Evolutionary conservation across 1,140 invertebrate species (phyloP).

Genomic region (Drosophila seguyi): DNA sequence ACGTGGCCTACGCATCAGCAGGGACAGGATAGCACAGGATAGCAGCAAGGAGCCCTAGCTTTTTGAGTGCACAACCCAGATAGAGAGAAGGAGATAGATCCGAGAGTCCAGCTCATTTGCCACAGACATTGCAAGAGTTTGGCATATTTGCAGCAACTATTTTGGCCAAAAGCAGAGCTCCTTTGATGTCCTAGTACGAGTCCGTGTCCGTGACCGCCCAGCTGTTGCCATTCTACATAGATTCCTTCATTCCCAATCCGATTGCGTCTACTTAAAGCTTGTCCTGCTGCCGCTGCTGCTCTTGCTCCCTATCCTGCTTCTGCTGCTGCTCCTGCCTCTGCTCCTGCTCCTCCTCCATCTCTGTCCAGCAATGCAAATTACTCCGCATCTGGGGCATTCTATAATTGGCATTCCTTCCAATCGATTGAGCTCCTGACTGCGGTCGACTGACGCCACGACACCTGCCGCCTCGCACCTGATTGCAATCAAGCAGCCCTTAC

Average conservation of each 20-base stretch:
- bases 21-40: neutral
- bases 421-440: slow-evolving; percentile 6
- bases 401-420: slow-evolving; percentile 42
- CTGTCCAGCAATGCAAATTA: slow-evolving; percentile 28
- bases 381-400: slow-evolving; percentile 16
- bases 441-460: neutral
- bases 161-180: slow-evolving; percentile 2
- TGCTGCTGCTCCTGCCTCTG: neutral
- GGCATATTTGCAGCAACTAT: slow-evolving; percentile 35
- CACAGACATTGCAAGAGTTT: slow-evolving; percentile 18
- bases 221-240: neutral
- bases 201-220: neutral
- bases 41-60: no score
- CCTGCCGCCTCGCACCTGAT: neutral
- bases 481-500: neutral
- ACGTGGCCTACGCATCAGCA: slow-evolving; percentile 6
- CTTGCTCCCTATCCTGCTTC: neutral
- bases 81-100: neutral
- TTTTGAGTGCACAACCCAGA: neutral
- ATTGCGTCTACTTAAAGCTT: slow-evolving; percentile 7
- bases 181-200: slow-evolving; percentile 5
- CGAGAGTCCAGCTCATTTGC: slow-evolving; percentile 2
- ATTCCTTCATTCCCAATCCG: slow-evolving; percentile 3
- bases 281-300: neutral
- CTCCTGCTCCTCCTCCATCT: neutral